A percentile compares a stretch with the other conserved stretches of the same genome.
These are phyloP conservation scores for Nicator chloris DNA, from an alignment of 2,113 vertebrate genomes.

Conservation along the genomic window DNA sequence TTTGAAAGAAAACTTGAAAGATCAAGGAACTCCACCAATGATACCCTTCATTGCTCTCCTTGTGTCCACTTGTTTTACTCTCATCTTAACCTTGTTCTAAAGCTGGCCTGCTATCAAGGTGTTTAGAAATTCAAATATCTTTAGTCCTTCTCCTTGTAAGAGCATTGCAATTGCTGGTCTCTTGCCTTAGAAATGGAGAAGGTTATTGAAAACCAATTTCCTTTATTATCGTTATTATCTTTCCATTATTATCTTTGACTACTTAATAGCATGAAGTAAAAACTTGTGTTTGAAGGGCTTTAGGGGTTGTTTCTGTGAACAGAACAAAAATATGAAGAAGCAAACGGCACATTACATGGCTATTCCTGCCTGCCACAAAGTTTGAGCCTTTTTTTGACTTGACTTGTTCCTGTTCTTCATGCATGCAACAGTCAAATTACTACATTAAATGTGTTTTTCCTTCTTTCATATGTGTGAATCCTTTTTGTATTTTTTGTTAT, in stretches of 20 bases:
- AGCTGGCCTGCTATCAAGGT: not conserved
- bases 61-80: not conserved
- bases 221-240: not conserved
- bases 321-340: not conserved
- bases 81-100: not conserved
- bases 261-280: not conserved
- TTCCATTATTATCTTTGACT: not conserved
- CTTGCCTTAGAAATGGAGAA: not conserved
- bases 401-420: not conserved
- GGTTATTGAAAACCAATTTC: fast-evolving
- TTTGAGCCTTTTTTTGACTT: not conserved
- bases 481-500: not conserved
- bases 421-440: not conserved
- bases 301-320: not conserved
- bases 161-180: not conserved
- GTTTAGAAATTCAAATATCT: not conserved
- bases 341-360: not conserved
- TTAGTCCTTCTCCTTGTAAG: not conserved
- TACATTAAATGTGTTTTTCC: not conserved
- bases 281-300: not conserved
- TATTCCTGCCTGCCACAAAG: not conserved
- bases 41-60: not conserved
- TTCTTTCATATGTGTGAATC: not conserved
- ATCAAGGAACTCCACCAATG: not conserved
- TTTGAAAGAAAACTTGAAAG: not conserved